Evolutionary conservation across 2,113 vertebrate species (phyloP).

Genomic region (Tamias sibiricus): DNA sequence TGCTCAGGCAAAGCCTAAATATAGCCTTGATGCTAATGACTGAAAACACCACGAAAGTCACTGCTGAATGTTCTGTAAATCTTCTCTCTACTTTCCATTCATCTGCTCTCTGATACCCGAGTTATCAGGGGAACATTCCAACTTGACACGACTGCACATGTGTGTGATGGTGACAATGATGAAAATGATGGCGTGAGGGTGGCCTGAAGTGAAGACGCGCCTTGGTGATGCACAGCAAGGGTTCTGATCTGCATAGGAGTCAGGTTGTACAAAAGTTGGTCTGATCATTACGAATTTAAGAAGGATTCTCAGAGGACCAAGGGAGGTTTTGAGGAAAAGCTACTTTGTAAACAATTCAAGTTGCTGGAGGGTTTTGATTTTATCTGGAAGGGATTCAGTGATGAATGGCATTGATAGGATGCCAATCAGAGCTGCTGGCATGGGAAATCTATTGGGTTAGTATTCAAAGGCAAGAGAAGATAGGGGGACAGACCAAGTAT

Average conservation of each 20-base stretch:
- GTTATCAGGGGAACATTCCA: not conserved
- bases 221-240: not conserved
- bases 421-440: not conserved
- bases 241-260: not conserved
- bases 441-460: not conserved
- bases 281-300: not conserved
- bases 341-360: not conserved
- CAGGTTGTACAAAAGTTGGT: not conserved
- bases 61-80: not conserved
- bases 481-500: not conserved
- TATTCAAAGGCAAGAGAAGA: slow-evolving; percentile 32
- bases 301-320: not conserved
- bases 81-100: not conserved
- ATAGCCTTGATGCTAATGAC: not conserved
- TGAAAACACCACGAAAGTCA: not conserved
- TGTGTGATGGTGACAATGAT: not conserved
- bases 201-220: too few relatives aligned
- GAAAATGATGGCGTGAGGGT: not conserved
- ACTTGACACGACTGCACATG: not conserved
- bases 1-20: not conserved
- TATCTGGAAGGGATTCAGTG: not conserved
- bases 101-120: not conserved
- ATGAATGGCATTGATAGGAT: not conserved
- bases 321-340: not conserved
- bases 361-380: not conserved